These are phyloP conservation scores for Mormyrus proboscirostris DNA, from an alignment of 2,797 vertebrate species.

Conservation along the genomic window DNA sequence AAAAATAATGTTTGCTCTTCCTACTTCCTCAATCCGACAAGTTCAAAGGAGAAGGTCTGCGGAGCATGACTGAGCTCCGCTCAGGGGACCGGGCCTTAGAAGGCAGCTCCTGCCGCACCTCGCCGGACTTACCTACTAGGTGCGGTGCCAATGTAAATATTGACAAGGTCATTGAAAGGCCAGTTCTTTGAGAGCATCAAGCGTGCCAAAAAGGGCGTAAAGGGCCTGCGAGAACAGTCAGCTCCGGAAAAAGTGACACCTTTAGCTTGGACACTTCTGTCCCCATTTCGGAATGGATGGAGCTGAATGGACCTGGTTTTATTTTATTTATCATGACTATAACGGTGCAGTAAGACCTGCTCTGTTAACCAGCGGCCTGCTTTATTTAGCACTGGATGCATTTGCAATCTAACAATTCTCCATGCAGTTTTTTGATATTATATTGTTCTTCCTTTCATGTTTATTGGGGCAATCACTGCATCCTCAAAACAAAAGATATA, in stretches of 20 bases:
- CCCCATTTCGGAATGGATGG: neutral
- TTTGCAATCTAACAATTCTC: neutral
- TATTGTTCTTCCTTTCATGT: neutral
- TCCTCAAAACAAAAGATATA: neutral
- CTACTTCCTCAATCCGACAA: constrained; percentile 56
- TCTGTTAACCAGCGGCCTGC: neutral
- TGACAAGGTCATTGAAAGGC: constrained; percentile 57
- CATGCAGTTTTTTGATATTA: neutral
- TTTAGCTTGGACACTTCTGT: neutral
- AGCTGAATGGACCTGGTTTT: neutral
- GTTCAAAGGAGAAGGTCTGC: constrained; percentile 47
- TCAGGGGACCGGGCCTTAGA: constrained; percentile 48
- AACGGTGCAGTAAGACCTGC: neutral
- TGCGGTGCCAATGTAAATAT: constrained; percentile 60
- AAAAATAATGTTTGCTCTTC: constrained; percentile 52
- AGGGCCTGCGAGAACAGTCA: constrained; percentile 41
- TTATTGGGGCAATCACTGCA: neutral
- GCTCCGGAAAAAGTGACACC: neutral
- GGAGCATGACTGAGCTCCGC: constrained; percentile 38
- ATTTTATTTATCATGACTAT: constrained; percentile 4
- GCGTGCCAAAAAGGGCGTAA: constrained; percentile 52
- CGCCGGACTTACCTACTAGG: constrained; percentile 43
- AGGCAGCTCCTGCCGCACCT: constrained; percentile 40
- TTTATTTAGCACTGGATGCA: neutral
- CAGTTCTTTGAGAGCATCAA: constrained; percentile 58